Base-by-base conservation (phyloP, 2,113 vertebrate genomes). In the Acinonyx jubatus region DNA sequence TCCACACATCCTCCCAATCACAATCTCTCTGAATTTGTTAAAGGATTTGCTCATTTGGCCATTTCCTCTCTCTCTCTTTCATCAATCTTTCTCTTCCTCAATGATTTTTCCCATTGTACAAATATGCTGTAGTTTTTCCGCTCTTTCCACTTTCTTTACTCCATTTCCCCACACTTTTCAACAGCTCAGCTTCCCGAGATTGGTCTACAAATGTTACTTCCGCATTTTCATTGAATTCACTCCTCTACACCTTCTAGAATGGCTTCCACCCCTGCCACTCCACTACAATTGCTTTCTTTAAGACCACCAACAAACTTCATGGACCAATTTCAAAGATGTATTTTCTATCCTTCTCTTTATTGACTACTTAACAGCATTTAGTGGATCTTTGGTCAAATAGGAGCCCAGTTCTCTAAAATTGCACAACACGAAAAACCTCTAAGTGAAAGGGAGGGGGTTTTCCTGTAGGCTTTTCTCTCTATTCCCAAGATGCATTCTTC, bases 271-370 rank as follows among this genome's bases (percentile, higher is more conserved):
- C 1, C 27, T 71, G n/a, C 19, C 6, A 0, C 16, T 41, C 52
- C 15, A 29, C 5, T 14, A 5, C 31, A 21, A 45, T 7, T 36
- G 55, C 13, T 91, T 93, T 68, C 15, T 8, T 87, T 55, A 88
- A 92, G 81, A 68, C 7, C 55, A 66, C n/a, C 68, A 79, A 29
- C 29, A 65, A 16, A 31, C 25, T 79, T 94, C 38, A 52, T 1
- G 19, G 48, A 63, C n/a, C 14, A 31, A 25, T 91, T 90, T 90
- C 74, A 89, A 95, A 96, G 18, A 18, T 4, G 7, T 23, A 29
- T 48, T 87, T 78, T 90, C 33, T 94, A n/a, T 78, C 18, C 74
- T 80, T 93, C 27, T 93, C 55, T 50, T 95, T 81, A 81, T 21
- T 81, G n/a, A 55, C 57, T 57, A 61, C 15, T 18, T 27, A 66